These are phyloP conservation scores for Oncorhynchus nerka DNA, from an alignment of 2,113 vertebrate genomes.

Conservation along the genomic window DNA sequence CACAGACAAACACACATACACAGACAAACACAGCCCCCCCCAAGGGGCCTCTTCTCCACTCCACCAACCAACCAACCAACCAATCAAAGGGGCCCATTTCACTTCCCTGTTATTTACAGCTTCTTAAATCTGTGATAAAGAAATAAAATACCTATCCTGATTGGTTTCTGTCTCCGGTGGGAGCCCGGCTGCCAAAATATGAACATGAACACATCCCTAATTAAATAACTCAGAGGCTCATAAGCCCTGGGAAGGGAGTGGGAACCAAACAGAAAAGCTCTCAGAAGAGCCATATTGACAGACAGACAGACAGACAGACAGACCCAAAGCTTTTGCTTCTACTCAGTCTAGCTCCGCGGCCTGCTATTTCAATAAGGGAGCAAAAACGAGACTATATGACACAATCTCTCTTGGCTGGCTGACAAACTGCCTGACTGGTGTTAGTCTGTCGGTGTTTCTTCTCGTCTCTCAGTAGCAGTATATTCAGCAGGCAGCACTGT, in stretches of 20 bases:
- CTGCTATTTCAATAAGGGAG: not conserved
- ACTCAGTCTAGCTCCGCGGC: not conserved
- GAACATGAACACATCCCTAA: not conserved
- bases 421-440: not conserved
- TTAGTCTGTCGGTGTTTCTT: not conserved
- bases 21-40: fast-evolving
- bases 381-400: no score
- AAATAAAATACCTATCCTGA: not conserved
- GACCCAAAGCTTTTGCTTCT: no score
- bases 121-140: not conserved
- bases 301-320: no score
- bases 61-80: no score
- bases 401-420: not conserved
- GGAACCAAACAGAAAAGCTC: no score
- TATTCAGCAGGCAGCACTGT: no score
- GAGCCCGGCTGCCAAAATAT: no score
- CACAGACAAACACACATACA: no score
- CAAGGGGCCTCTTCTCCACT: no score
- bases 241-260: not conserved
- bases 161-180: not conserved
- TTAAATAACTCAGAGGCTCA: not conserved
- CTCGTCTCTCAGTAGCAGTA: not conserved
- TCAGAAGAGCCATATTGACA: no score
- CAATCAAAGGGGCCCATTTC: not conserved
- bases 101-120: not conserved